A percentile compares a stretch with the other conserved stretches of the same genome.
These are phyloP conservation scores for Procavia capensis DNA, from an alignment of 2,113 vertebrate genomes.

Conservation along the genomic window DNA sequence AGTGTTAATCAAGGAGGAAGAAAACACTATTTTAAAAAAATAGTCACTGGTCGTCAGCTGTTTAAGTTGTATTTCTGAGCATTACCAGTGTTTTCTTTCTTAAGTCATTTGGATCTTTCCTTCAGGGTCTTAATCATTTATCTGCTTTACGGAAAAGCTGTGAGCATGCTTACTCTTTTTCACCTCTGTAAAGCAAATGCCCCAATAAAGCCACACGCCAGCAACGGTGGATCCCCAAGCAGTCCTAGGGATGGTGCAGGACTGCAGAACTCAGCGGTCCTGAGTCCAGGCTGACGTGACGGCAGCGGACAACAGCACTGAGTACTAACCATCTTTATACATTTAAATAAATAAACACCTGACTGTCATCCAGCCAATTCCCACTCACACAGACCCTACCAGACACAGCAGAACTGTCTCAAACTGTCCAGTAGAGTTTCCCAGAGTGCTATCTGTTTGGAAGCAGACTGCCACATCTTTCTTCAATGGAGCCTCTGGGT, in stretches of 20 bases:
- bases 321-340: not conserved
- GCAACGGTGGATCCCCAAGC: not conserved
- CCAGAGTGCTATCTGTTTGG: too few species aligned
- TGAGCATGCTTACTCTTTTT: not conserved
- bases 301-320: not conserved
- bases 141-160: not conserved
- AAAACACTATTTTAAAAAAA: conserved; percentile 5
- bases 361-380: too few species aligned
- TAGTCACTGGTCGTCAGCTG: not conserved
- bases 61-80: not conserved
- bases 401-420: too few species aligned
- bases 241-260: too few species aligned
- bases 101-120: conserved; percentile 27
- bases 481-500: too few species aligned
- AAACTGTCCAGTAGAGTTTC: too few species aligned
- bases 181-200: not conserved
- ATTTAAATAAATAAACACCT: too few species aligned
- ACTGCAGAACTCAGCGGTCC: too few species aligned
- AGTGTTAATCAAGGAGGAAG: not conserved
- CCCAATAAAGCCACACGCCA: not conserved
- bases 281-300: too few species aligned
- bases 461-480: too few species aligned
- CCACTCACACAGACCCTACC: too few species aligned
- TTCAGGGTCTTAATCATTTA: not conserved
- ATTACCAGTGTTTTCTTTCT: not conserved